Evolutionary conservation across 92 coral and sea anemone species (phyloP), one percentile per base, ranked within the genome.

Genomic region (Parazoanthus darwini): DNA sequence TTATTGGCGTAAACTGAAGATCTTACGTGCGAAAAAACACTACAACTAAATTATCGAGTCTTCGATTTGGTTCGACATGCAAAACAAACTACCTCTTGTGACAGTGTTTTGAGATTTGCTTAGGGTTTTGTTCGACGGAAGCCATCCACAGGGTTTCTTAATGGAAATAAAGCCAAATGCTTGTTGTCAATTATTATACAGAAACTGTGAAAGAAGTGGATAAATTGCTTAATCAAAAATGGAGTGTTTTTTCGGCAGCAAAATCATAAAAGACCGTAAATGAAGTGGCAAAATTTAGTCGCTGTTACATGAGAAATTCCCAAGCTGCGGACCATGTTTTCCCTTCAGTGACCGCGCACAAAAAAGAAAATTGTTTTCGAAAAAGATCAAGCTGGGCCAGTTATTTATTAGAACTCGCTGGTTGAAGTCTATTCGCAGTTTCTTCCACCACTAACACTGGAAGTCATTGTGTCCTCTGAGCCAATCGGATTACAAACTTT

Each of bases 291-390:
- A 63, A 65, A 11, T 81, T n/a, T 65, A 63, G 50, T 35, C 29
- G 85, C 33, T 36, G 29, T 80, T 63, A 63, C 26, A 67, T 81
- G 86, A 65, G 86, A 81, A 81, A 37, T 63, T 71, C 35, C 86
- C 86, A 81, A 81, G 86, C 86, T 81, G 86, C 29, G 73, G 71
- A 33, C 86, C 86, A 81, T 81, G 86, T n/a, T 81, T 38, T 37
- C 20, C 35, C 37, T 81, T 81, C 74, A n/a, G 75, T 29, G 74
- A 59, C 70, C 36, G 16, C 74, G 73, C 86, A 33, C 71, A 58
- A 37, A 20, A 59, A 81, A 36, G 8, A 51, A 59, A 63, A 81
- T 59, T 81, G 74, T 59, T 23, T 81, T 81, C 50, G 36, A 10
- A 67, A 81, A 81, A 36, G 51, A 39, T 81, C 86, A 81, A 81